Conservation (phyloP, 2,888 invertebrate species). For the Seira ritae region DNA sequence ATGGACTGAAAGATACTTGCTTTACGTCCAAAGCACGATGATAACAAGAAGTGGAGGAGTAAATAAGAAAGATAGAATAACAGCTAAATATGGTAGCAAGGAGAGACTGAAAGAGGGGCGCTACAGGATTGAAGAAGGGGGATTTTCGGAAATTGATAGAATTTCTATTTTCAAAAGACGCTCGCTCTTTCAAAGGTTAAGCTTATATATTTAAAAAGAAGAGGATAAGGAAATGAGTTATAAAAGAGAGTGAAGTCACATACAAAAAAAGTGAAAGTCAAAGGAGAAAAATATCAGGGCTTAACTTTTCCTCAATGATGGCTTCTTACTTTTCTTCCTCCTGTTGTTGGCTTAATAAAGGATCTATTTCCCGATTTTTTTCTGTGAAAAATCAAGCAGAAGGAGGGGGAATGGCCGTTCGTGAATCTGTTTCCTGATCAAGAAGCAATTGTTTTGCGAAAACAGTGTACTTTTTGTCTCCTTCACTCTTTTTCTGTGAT, state of each 20-base stretch:
- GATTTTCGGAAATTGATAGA: conserved; percentile 41
- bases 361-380: background rate
- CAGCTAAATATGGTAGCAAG: conserved; percentile 8
- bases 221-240: conserved; percentile 7
- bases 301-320: background rate
- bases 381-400: background rate
- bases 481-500: conserved; percentile 1
- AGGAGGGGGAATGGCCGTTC: background rate
- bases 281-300: background rate
- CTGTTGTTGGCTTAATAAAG: background rate
- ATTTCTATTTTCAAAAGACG: conserved; percentile 17
- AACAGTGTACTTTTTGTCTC: conserved; percentile 27
- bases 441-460: conserved; percentile 32
- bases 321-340: too few species aligned
- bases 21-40: background rate
- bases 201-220: background rate
- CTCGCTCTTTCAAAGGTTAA: background rate
- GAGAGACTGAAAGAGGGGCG: background rate
- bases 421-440: conserved; percentile 37
- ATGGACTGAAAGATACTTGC: background rate
- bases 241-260: background rate
- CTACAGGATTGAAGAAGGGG: background rate
- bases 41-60: conserved; percentile 13
- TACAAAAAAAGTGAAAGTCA: background rate
- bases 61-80: conserved; percentile 6